Evolutionary conservation across 2,113 vertebrate genomes (phyloP).

Genomic region (Eira barbara): DNA sequence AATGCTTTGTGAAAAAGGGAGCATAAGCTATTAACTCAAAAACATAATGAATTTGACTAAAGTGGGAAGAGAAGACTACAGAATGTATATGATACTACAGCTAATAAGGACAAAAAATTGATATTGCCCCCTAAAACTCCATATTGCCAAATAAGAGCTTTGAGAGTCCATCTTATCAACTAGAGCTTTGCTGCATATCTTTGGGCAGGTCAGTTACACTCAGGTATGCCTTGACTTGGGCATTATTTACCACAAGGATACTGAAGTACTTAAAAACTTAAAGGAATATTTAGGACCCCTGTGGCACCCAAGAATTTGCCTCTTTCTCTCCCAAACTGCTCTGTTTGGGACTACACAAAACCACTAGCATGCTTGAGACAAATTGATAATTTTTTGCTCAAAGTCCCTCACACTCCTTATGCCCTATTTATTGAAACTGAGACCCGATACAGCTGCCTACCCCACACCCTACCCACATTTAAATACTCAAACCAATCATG

Average conservation of each 20-base stretch:
- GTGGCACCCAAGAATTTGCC: neutral
- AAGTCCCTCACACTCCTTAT: neutral
- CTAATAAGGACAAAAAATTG: neutral
- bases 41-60: conserved; percentile 3
- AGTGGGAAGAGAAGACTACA: neutral
- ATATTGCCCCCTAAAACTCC: neutral
- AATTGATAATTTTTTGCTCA: neutral
- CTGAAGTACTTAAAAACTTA: neutral
- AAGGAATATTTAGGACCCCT: neutral
- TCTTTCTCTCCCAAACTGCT: neutral
- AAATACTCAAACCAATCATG: neutral
- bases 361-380: neutral
- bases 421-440: neutral
- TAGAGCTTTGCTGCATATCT: neutral
- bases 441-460: neutral
- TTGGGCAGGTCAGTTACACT: neutral
- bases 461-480: neutral
- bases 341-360: neutral
- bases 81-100: neutral
- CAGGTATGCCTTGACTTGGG: neutral
- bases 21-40: conserved; percentile 24
- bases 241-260: neutral
- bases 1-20: neutral
- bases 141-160: neutral
- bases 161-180: neutral